Base-by-base conservation (phyloP, 1,140 invertebrate species). In the Trachymyrmex septentrionalis region DNA sequence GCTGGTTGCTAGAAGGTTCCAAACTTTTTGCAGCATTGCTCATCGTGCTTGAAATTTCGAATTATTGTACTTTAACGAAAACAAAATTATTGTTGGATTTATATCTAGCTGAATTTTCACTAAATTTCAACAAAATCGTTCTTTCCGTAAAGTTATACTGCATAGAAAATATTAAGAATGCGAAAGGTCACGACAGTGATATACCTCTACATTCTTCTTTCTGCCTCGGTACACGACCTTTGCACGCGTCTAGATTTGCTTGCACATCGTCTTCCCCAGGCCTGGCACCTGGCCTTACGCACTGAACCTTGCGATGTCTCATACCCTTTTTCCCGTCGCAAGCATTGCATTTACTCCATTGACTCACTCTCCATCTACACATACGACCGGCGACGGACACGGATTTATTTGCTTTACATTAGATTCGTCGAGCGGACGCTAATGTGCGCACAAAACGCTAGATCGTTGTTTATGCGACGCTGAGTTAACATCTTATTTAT, bases 281-380 rank as follows among this genome's bases (percentile, higher is more conserved):
- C 44, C 88, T 92, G 0, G 94, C 92, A 12, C 92, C 91, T 82
- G 95, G 94, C 82, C 92, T 91, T 0, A 96, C 93, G 73, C 96
- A 96, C 57, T 96, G 95, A 21, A 96, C 95, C 73, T 93, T 93
- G 9, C 96, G 92, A 55, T 87, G 92, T 48, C 90, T 91, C 1
- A 92, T 86, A 10, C 96, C 96, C 27, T 93, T 92, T 88, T 94
- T 93, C 30, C 93, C 93, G 64, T 94, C 93, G 86, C 96, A 96
- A 6, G 95, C 95, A 63, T 89, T 93, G 87, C 96, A 96, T 50
- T 93, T 92, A 59, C 95, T 94, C 96, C 96, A 96, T 80, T 94
- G 94, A 50, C 95, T 96, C 12, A 95, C 93, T 72, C 95, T 92
- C 96, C 96, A 96, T 88, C 96, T 87, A 24, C 27, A 50, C 19